Base-by-base conservation (phyloP, 1,140 invertebrate genomes). In the Hylaeus anthracinus region DNA sequence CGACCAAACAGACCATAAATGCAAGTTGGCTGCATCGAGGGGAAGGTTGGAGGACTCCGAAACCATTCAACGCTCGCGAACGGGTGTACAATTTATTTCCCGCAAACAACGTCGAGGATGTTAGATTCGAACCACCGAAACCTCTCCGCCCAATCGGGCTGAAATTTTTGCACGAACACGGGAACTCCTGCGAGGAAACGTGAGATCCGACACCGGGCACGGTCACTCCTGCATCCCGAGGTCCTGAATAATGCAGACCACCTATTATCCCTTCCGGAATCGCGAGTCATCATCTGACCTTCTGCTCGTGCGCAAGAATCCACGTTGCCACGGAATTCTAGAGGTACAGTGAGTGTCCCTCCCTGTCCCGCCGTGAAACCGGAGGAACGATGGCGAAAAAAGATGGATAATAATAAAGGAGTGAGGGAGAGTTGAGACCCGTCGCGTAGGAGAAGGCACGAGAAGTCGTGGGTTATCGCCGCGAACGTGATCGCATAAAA, bases 401-500 rank as follows among this genome's bases (percentile, higher is more conserved):
- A 67, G 37, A 4, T 15, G 67, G 61, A 65, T 73, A 45, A 71
- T 79, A 82, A 82, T 78, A 82, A 79, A 65, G 55, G 51, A 8
- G 63, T 26, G 26, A 15, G 45, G 41, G 70, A 9, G n/a, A 66
- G 71, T 39, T 43, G 61, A 66, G 10, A 48, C 12, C 26, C 58
- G 82, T 66, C 78, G 72, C 82, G 71, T 14, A 55, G 76, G 64
- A 51, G 64, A 51, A 63, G 76, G 61, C 76, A 84, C 83, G 78
- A 79, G 77, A 78, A 77, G 84, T 77, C 85, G 76, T 81, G 72
- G 84, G 79, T 88, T 87, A 88, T 88, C 85, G 82, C 75, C 67
- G 81, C 69, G 85, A 83, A 86, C 77, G 88, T 86, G 85, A 90
- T 85, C 87, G 84, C 80, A 72, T 79, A 81, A 82, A 84, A 80